Evolutionary conservation across 1,140 invertebrate species (phyloP), one percentile per base, ranked within the genome.

Genomic region (Helicorthomorpha holstii): DNA sequence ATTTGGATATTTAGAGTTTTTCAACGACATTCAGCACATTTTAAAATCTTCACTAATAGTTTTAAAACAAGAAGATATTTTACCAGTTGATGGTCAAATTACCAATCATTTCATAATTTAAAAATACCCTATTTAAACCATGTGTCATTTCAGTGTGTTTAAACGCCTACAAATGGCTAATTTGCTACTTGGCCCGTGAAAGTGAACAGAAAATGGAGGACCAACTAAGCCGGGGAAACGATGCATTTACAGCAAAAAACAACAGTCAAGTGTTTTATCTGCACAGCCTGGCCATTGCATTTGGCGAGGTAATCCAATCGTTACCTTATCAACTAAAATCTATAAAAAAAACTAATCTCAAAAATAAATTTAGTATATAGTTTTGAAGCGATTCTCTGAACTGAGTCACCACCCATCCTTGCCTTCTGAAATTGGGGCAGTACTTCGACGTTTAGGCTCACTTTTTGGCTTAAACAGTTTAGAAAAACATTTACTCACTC

Each of bases 191-290:
- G 22, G 66, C 88, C 43, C 70, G 78, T 57, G 68, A 74, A 48
- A 82, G 80, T 1, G 69, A 72, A 12, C 70, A 73, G 38, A 78
- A 78, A 59, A 69, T 84, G 38, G 66, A 81, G 27, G 50, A 62
- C 3, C 51, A 69, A 1, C 34, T 58, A 12, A 62, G 66, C 12
- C 63, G 68, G 24, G 79, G 80, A 1, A 71, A 74, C 16, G 75
- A 81, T 61, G 64, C 72, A 21, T 92, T 93, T 60, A 74, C 73
- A 22, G 79, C 81, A 1, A 77, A 78, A 62, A 87, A 85, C 65
- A 77, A 87, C 58, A 78, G 76, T 2, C 90, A 95, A 72, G 78
- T 88, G 19, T 90, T 82, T 64, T 75, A 76, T 52, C 85, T 83
- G 53, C 73, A 77, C 57, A 79, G 75, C 14, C 67, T 95, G 3